Conservation (phyloP, 2,888 invertebrate species). For the Spialia ferax region DNA sequence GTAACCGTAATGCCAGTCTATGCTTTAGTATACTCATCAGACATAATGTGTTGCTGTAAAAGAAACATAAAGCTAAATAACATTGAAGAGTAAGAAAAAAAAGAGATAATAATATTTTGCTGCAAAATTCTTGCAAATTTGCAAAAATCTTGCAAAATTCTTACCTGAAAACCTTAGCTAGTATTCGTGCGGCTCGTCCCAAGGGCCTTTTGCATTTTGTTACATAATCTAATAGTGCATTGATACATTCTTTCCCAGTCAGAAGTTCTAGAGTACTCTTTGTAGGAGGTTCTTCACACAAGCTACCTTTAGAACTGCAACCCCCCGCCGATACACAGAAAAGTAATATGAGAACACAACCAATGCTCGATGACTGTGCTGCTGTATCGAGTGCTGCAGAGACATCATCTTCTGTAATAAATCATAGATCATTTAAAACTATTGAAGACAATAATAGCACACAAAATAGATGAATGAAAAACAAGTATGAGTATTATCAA, state of each 20-base stretch:
- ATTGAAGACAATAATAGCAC: background rate
- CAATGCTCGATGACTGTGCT: constrained; percentile 68
- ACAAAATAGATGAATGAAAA: background rate
- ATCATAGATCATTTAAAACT: background rate
- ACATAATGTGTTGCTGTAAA: constrained; percentile 84
- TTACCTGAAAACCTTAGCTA: constrained; percentile 84
- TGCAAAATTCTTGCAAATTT: too few relatives aligned
- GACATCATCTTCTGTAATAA: constrained; percentile 57
- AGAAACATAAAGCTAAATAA: background rate
- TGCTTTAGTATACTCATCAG: constrained; percentile 84
- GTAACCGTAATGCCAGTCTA: constrained; percentile 81
- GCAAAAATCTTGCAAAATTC: background rate
- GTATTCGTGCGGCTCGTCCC: constrained; percentile 81
- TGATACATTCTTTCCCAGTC: constrained; percentile 70
- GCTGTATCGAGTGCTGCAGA: constrained; percentile 51
- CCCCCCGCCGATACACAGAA: constrained; percentile 75
- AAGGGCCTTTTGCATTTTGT: constrained; percentile 75
- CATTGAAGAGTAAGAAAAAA: background rate
- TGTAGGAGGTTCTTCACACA: constrained; percentile 62
- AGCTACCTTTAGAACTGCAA: constrained; percentile 56
- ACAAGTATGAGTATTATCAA: constrained; percentile 18
- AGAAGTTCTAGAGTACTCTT: constrained; percentile 69
- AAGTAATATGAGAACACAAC: constrained; percentile 73
- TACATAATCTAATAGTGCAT: constrained; percentile 79
- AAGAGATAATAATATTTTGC: too few relatives aligned